Evolutionary conservation across 2,113 vertebrate species (phyloP), one percentile per base, ranked within the genome.

Genomic region (Bos taurus): DNA sequence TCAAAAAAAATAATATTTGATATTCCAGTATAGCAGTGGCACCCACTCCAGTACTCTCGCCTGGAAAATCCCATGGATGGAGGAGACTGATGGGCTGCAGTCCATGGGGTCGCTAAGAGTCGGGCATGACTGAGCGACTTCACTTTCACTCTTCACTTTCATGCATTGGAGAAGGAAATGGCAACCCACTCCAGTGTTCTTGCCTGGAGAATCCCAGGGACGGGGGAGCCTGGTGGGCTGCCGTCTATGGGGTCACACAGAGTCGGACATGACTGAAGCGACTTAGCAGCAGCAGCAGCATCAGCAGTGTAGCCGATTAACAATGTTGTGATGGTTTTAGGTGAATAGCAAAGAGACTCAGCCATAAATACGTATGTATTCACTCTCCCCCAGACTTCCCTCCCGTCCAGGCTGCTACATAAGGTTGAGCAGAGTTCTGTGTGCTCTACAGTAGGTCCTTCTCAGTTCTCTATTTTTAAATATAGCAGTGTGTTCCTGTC

Each of bases 111-210:
- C 0, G 1, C 59, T 14, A 14, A 60, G 59, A 60, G 26, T 28
- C 0, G 2, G 26, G 2, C 12, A 30, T 0, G 5, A 14, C 26
- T 28, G 59, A 60, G 1, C 1, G 12, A 60, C 59, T 60, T 60
- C 59, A 28, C 26, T 6, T 60, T 60, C 59, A 28, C 26, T 60
- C 28, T 60, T 60, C 26, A 28, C 59, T 28, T 13, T 28, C 26
- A 60, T 60, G 59, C 59, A 6, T 14, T 60, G 12, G 59, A 28
- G 26, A 60, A 28, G 59, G 26, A 60, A 60, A 13, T 14, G 59
- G 59, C 26, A 28, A 6, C 59, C 2, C 26, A 28, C 26, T 28
- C 26, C 59, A 28, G 12, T 13, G 0, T 28, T 28, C 59, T 60
- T 28, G 26, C 59, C 59, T 14, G 6, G 59, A 60, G 26, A 30